Percentiles rank a stretch among this genome's conserved stretches.
Conservation (phyloP, 2,888 invertebrate genomes). For the Drosophila falleni region DNA sequence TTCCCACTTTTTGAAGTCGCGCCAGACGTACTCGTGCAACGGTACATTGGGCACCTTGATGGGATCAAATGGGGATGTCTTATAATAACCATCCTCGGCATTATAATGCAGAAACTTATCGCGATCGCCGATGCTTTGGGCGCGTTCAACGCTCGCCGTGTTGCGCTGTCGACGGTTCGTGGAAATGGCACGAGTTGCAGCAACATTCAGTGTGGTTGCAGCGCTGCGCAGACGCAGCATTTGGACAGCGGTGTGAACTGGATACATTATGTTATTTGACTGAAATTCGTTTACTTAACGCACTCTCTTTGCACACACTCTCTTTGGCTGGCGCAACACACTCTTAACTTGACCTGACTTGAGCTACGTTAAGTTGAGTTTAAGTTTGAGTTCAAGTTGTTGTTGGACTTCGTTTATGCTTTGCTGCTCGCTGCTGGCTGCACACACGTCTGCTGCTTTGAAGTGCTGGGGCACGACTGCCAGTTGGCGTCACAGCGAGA, state of each 20-base stretch:
- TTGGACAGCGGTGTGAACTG: slow-evolving; percentile 58
- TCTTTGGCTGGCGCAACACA: not conserved
- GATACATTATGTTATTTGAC: slow-evolving; percentile 48
- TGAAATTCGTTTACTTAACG: not conserved
- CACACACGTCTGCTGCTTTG: slow-evolving; percentile 61
- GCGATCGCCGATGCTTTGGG: slow-evolving; percentile 68
- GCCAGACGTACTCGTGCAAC: slow-evolving; percentile 88
- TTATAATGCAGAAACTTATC: slow-evolving; percentile 80
- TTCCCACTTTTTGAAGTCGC: slow-evolving; percentile 88
- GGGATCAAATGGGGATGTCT: slow-evolving; percentile 86
- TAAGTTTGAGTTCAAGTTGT: slow-evolving; percentile 1
- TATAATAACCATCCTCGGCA: slow-evolving; percentile 82
- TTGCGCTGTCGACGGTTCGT: slow-evolving; percentile 71
- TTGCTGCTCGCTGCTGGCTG: slow-evolving; percentile 23
- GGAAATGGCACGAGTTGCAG: slow-evolving; percentile 53
- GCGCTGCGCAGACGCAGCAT: slow-evolving; percentile 66
- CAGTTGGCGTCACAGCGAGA: slow-evolving; percentile 55
- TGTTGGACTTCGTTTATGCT: slow-evolving; percentile 20
- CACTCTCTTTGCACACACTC: not conserved
- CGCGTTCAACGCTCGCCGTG: slow-evolving; percentile 74
- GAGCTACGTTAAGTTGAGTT: slow-evolving; percentile 10
- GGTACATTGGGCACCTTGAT: slow-evolving; percentile 86
- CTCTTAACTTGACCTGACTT: slow-evolving; percentile 4
- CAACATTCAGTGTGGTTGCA: slow-evolving; percentile 27
- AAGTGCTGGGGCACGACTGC: slow-evolving; percentile 75